Evolutionary conservation across 2,113 vertebrate species (phyloP), one percentile per base, ranked within the genome.

Genomic region (Telmatochromis sp.): DNA sequence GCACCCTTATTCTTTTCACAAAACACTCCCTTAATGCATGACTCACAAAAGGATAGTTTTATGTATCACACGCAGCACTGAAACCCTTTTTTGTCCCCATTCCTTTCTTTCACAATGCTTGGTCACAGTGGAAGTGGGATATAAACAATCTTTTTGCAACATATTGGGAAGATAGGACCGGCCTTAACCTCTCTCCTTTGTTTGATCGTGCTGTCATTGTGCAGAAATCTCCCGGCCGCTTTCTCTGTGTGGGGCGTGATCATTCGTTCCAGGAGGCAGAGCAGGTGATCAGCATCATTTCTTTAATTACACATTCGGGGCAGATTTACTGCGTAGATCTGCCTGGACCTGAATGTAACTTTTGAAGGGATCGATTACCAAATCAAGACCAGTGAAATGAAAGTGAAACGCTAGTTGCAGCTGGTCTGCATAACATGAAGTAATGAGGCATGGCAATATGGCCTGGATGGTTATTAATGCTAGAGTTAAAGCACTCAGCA

Each of bases 251-350:
- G 92, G 90, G 94, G 86, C 88, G 84, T 81, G 94, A 94, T 91
- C 94, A 84, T 87, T 94, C 92, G 85, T 79, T 90, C 88, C 93
- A 93, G 92, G 93, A 94, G 84, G 80, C 91, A 80, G 90, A 95
- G 85, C 93, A 95, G 93, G 95, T 96, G 95, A 95, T 87, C 86
- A 89, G 87, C 83, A 91, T 92, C 83, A 87, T 93, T 93, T 92
- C 86, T 93, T 92, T 57, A 60, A 91, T 83, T 87, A 82, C 78
- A 91, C 91, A 92, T 75, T 63, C 60, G 83, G 89, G 91, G 88
- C 58, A 81, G 86, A 89, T 75, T 84, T 63, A 31, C 51, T 81
- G 26, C 4, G 42, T 51, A 13, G 45, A 89, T 35, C 54, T 31
- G 37, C 51, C 37, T 54, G 37, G 60, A 81, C 73, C 31, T 15